Conservation (phyloP, 2,888 invertebrate species). For the Caenorhabditis becei region DNA sequence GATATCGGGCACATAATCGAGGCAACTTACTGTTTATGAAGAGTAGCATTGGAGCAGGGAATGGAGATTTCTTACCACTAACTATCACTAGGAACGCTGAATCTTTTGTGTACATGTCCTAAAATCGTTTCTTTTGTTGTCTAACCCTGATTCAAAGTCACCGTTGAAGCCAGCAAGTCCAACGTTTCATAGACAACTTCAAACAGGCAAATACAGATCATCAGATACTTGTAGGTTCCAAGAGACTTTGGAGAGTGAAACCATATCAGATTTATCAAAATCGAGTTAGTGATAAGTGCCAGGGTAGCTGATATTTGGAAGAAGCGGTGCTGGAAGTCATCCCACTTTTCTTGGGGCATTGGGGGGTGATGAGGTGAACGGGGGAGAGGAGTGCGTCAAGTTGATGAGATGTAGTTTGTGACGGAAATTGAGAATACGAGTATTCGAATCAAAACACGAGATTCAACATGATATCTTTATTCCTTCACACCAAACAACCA, state of each 20-base stretch:
- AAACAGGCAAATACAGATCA: slow-evolving; percentile 5
- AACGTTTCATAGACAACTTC: neutral
- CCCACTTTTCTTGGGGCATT: slow-evolving; percentile 7
- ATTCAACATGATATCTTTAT: no score
- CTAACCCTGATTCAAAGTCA: neutral
- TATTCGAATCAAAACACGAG: no score
- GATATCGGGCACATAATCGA: no score
- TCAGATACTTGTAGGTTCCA: no score
- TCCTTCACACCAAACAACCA: no score
- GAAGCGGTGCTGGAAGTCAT: neutral
- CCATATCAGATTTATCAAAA: neutral
- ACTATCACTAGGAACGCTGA: slow-evolving; percentile 6
- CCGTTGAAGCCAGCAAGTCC: neutral
- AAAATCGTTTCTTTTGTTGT: neutral
- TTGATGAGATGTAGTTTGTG: no score
- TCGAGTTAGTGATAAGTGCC: neutral
- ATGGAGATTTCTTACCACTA: neutral
- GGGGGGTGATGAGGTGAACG: no score
- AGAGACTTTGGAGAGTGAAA: slow-evolving; percentile 8
- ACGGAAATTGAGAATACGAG: no score
- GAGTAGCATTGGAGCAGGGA: neutral
- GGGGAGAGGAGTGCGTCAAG: no score
- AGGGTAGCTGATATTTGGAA: neutral
- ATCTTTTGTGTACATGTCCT: slow-evolving; percentile 11
- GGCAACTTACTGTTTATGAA: neutral